Base-by-base conservation (phyloP, 1,140 invertebrate genomes). In the Apolygus lucorum region DNA sequence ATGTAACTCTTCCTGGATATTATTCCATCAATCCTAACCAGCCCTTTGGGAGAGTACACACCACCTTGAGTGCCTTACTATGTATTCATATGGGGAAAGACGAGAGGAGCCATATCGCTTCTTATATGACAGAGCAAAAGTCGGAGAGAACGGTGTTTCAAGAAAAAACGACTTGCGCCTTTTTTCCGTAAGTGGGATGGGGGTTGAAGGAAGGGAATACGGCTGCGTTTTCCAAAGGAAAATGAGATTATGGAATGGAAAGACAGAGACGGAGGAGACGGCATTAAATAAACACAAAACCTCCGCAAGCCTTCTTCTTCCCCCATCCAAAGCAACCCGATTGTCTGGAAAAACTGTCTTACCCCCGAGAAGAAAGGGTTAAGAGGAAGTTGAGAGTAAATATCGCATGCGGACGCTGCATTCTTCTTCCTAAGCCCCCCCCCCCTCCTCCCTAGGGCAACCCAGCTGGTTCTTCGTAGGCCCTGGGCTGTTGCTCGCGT, bases 401-500 rank as follows among this genome's bases (percentile, higher is more conserved):
- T 59, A 59, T 59, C 54, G 54, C 54, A 59, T 59, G 54, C 54
- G 22, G 54, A 11, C 2, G 8, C 54, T 59, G 54, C 54, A 59
- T 59, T 59, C 54, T 59, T 59, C 54, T 59, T 59, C 54, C 22
- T 22, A 17, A 42, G 17, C 34, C 34, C 17, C 17, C 4, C 34
- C 17, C 17, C 4, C 4, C 4, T 17, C 34, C 17, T 42, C 17
- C 4, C 34, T 42, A 8, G 34, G 17, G 17, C 34, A 17, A 8
- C 34, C 17, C 4, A 42, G 17, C n/a, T n/a, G n/a, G n/a, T n/a
- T n/a, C n/a, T n/a, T n/a, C n/a, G n/a, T n/a, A n/a, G n/a, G n/a
- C n/a, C n/a, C 8, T 11, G 54, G 54, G 54, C 54, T 59, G 54
- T 59, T 59, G 54, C 54, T 49, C 34, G 34, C 34, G 54, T 59